Evolutionary conservation across 2,888 invertebrate genomes (phyloP).

Genomic region (Metopia argyrocephala): DNA sequence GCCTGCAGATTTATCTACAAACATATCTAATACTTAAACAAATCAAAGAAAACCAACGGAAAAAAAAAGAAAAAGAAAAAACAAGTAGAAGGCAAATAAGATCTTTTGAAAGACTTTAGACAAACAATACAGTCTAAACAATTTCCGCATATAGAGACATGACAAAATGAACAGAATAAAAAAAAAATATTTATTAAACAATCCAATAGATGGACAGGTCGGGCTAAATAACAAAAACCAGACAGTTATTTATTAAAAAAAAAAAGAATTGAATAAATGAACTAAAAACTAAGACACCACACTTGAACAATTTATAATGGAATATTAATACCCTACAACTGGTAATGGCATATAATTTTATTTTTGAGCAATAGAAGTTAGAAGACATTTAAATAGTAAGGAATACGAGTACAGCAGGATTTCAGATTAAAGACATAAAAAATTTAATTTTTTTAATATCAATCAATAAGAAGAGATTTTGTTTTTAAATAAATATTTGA

Average conservation of each 20-base stretch:
- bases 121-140: conserved; percentile 74
- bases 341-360: background rate
- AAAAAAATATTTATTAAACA: conserved; percentile 22
- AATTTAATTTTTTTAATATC: too few species aligned
- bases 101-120: conserved; percentile 28
- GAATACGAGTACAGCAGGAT: too few species aligned
- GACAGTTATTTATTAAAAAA: conserved; percentile 42
- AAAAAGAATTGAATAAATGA: background rate
- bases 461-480: too few species aligned
- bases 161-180: conserved; percentile 20
- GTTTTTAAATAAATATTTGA: too few species aligned
- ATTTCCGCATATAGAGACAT: conserved; percentile 71
- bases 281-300: conserved; percentile 18
- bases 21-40: conserved; percentile 34
- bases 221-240: conserved; percentile 15
- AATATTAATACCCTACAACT: conserved; percentile 11
- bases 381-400: too few species aligned
- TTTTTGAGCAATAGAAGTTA: too few species aligned
- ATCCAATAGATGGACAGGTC: conserved; percentile 29
- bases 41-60: background rate
- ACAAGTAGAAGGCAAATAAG: background rate
- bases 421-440: too few species aligned
- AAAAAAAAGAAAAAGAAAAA: conserved; percentile 6
- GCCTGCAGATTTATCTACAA: conserved; percentile 48
- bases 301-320: background rate